Base-by-base conservation (phyloP, 35 echinoderm and acorn worm genomes). In the Amphiura filiformis region DNA sequence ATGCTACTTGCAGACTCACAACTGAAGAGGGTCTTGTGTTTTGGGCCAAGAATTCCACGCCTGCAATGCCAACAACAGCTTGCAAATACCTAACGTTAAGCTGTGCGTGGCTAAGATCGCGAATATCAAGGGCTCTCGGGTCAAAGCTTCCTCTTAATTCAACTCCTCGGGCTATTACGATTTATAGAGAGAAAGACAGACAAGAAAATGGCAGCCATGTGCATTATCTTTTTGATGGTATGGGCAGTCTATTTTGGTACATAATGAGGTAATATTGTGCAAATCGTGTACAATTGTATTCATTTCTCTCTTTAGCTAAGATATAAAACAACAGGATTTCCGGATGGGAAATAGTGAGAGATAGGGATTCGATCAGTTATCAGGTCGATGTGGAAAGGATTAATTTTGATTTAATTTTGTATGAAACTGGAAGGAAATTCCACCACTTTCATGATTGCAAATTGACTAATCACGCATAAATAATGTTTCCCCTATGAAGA, bases 121-220 rank as follows among this genome's bases (percentile, higher is more conserved):
- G 5, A 47, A 47, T 17, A 47, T 9, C 41, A 1, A n/a, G 15
- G 61, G 61, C 28, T 70, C 61, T 70, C 61, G 28, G 44, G 61
- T 70, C 17, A 4, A 5, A 15, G 28, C 17, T 23, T 70, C n/a
- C 61, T 70, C 61, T 30, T 70, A 70, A 70, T 70, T 5, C 61
- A 70, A 70, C 11, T 70, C 61, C 61, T 70, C 28, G 28, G 61
- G 61, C 61, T 70, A 70, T 18, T 70, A 70, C 61, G 61, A 70
- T 30, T 70, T 70, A 70, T 70, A 70, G 61, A 70, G 61, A n/a
- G n/a, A n/a, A n/a, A n/a, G n/a, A n/a, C n/a, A n/a, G n/a, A 70
- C 28, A 30, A 70, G 61, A 70, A 70, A 15, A 70, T 70, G 26
- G 61, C 61, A 70, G 9, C 17, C 61, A 70, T 70, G 61, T 4